Evolutionary conservation across 2,888 invertebrate genomes (phyloP), one percentile per base, ranked within the genome.

Genomic region (Melieria picta): DNA sequence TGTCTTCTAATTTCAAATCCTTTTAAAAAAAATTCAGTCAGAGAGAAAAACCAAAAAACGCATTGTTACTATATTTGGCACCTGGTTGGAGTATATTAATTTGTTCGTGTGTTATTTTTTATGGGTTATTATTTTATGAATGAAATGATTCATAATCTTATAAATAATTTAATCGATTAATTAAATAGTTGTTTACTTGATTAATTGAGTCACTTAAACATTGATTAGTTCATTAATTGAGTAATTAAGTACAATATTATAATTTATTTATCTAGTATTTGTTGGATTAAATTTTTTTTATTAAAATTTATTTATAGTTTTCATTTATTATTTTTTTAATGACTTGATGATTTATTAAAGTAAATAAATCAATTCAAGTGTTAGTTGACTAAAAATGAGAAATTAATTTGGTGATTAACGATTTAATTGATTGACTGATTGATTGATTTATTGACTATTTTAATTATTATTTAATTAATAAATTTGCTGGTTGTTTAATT

Each of bases 401-500:
- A n/a, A 52, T 52, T 52, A n/a, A 52, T 52, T n/a, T 52, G 11
- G 4, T n/a, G 11, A 52, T 52, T 52, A n/a, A 52, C 4, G 13
- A n/a, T 52, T 52, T n/a, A n/a, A 52, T 52, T 52, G 11, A 52
- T 52, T n/a, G 11, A 3, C 4, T n/a, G 11, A 52, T 52, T 52
- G 4, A 52, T 52, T n/a, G 11, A n/a, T 52, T n/a, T 52, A 52
- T 52, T 52, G 11, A 52, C 13, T n/a, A n/a, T 52, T 52, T n/a
- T 52, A 52, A n/a, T 52, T 4, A 52, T 52, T n/a, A n/a, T 52
- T 52, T n/a, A n/a, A 52, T 52, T 52, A n/a, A 52, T 52, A 52
- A n/a, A n/a, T 4, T n/a, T 52, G 13, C 4, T 52, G 4, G 13
- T 52, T n/a, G 11, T 52, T 52, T n/a, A n/a, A 52, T 52, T 52